These are phyloP conservation scores for Tauraco hartlaubi DNA, from an alignment of 2,797 vertebrate species.

Conservation along the genomic window DNA sequence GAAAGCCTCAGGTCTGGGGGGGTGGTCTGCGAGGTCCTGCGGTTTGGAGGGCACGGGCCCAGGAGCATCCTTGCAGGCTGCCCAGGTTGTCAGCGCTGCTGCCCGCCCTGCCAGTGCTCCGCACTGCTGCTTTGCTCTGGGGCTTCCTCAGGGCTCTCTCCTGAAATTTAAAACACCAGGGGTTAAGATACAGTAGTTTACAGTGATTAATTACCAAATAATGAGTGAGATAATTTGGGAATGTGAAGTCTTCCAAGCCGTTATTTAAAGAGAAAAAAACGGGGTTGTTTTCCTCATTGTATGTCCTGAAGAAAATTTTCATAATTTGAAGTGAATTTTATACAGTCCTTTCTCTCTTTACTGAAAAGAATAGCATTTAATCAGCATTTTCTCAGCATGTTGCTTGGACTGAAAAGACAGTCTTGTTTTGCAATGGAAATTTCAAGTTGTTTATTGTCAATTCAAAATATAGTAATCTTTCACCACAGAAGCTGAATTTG, in stretches of 20 bases:
- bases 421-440: neutral
- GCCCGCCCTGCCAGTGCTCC: neutral
- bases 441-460: constrained; percentile 1
- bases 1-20: accelerated
- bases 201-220: neutral
- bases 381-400: neutral
- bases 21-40: neutral
- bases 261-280: neutral
- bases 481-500: neutral
- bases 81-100: neutral
- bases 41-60: neutral
- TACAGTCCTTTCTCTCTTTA: neutral
- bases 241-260: neutral
- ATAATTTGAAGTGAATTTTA: neutral
- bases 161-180: neutral
- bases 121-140: neutral
- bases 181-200: neutral
- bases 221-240: neutral
- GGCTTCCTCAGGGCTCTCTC: neutral
- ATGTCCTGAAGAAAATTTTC: neutral
- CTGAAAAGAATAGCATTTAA: neutral
- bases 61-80: neutral
- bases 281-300: neutral
- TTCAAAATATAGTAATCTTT: neutral
- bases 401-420: neutral